Conservation (phyloP, 53 echinoderm and acorn worm genomes). For the Holothuria leucospilota region DNA sequence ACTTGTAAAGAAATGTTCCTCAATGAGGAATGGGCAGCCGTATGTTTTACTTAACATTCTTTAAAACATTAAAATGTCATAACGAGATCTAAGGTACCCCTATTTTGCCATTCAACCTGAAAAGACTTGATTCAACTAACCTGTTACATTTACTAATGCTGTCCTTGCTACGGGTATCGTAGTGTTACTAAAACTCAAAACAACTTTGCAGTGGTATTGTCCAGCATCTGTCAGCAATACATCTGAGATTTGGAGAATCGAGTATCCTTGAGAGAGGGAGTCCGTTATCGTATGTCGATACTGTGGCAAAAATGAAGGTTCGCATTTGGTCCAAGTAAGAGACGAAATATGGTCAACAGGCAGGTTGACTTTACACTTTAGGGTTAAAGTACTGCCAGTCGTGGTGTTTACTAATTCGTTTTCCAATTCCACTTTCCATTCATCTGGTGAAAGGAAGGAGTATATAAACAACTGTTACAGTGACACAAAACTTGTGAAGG, state of each 20-base stretch:
- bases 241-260: background rate
- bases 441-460: background rate
- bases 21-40: too few species aligned
- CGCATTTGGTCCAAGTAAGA: background rate
- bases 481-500: too few species aligned
- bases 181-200: background rate
- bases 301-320: background rate
- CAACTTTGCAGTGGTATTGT: background rate
- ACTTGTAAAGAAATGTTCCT: too few species aligned
- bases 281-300: background rate
- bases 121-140: too few species aligned
- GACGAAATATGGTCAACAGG: background rate
- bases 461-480: too few species aligned
- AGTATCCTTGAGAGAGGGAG: background rate
- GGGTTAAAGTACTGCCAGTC: background rate
- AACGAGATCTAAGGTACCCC: too few species aligned
- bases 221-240: background rate
- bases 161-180: too few species aligned
- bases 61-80: too few species aligned
- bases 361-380: background rate
- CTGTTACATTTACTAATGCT: too few species aligned
- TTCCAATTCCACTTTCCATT: background rate
- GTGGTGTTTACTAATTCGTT: background rate
- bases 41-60: too few species aligned
- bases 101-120: too few species aligned